phyloP scores from a whole-genome alignment of 2,797 vertebrate species.

The Calcarius lapponicus region DNA sequence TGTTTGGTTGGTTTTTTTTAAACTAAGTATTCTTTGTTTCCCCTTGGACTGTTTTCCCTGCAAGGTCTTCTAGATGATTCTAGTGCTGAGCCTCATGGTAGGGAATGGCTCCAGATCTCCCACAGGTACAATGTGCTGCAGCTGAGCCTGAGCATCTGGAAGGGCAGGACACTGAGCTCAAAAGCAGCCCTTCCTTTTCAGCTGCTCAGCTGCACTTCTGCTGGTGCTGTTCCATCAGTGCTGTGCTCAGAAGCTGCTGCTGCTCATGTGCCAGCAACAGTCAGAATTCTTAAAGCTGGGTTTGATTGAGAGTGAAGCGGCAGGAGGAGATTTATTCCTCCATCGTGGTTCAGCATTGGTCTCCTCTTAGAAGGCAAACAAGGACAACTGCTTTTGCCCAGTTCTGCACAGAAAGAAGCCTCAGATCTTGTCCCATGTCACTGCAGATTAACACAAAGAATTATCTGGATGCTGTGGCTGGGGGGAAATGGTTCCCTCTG shows the following conservation, averaged over 20 bases:
- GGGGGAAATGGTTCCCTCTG: neutral
- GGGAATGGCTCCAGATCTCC: slow-evolving; percentile 13
- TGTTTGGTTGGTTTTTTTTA: neutral
- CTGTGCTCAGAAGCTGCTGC: neutral
- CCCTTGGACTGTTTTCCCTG: neutral
- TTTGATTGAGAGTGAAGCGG: neutral
- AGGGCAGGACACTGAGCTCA: neutral
- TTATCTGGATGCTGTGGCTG: neutral
- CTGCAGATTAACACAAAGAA: neutral
- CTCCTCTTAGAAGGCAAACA: neutral
- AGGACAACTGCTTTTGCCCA: neutral
- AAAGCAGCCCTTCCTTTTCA: neutral
- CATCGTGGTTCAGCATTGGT: rapidly evolving
- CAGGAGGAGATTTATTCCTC: neutral
- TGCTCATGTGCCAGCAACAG: neutral
- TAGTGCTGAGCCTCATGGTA: neutral
- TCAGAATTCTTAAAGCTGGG: neutral
- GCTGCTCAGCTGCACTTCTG: neutral
- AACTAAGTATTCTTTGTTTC: neutral
- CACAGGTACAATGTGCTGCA: neutral
- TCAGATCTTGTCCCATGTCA: neutral
- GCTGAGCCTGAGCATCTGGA: slow-evolving; percentile 10
- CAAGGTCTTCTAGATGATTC: neutral
- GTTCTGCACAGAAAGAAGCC: neutral
- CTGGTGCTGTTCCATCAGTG: neutral